Evolutionary conservation across 2,797 vertebrate genomes (phyloP).

Genomic region (Amphiprion clarkii): DNA sequence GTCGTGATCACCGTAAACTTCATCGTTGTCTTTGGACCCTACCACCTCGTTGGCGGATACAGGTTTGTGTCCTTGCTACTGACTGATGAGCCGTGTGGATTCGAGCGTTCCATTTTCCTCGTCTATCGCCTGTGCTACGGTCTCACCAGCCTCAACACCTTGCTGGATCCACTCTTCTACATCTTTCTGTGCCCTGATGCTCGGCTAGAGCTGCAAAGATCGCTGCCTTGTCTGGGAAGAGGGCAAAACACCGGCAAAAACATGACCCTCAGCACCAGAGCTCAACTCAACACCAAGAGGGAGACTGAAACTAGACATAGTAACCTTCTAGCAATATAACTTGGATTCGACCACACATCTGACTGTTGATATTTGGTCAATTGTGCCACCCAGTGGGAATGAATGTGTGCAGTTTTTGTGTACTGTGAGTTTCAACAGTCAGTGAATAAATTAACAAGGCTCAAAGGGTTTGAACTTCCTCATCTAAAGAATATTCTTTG

Average conservation of each 20-base stretch:
- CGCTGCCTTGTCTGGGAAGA: constrained; percentile 76
- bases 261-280: constrained; percentile 45
- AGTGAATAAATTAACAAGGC: background rate
- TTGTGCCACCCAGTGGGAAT: constrained; percentile 61
- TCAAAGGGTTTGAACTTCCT: background rate
- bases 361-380: constrained; percentile 11
- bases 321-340: constrained; percentile 40
- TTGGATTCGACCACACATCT: background rate
- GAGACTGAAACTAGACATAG: constrained; percentile 47
- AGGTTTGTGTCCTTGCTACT: constrained; percentile 82
- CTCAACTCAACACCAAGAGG: constrained; percentile 30
- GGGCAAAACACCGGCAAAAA: constrained; percentile 49
- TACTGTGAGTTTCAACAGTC: background rate
- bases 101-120: constrained; percentile 83
- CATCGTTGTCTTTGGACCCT: constrained; percentile 85
- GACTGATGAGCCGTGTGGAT: constrained; percentile 73
- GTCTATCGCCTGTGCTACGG: constrained; percentile 84
- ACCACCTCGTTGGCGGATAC: constrained; percentile 86
- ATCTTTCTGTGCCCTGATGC: constrained; percentile 86
- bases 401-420: background rate
- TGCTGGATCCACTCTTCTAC: constrained; percentile 88
- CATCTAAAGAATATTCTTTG: background rate
- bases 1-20: constrained; percentile 86
- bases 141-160: constrained; percentile 86
- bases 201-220: constrained; percentile 81